phyloP scores from a whole-genome alignment of 2,113 vertebrate genomes.

The Phycodurus eques region DNA sequence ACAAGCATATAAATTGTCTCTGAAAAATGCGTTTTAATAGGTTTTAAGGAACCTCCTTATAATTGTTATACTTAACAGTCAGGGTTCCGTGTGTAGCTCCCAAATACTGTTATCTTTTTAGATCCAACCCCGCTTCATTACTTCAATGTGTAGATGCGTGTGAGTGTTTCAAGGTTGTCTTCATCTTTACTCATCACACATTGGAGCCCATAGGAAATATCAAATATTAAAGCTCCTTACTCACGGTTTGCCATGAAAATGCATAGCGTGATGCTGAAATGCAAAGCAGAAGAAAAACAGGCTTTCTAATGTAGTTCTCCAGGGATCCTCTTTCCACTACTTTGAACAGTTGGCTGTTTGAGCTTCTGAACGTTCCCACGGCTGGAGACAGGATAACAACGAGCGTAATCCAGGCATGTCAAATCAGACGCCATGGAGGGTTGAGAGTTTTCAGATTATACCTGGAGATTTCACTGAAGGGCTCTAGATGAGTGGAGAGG shows the following conservation, averaged over 20 bases:
- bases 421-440: conserved; percentile 24
- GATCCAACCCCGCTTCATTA: conserved; percentile 2
- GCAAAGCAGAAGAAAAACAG: conserved; percentile 31
- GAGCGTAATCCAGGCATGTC: conserved; percentile 41
- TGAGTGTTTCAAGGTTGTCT: conserved; percentile 61
- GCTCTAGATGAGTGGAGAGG: conserved; percentile 22
- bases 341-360: conserved; percentile 45
- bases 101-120: conserved; percentile 10
- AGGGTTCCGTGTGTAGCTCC: neutral
- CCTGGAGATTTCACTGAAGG: conserved; percentile 39
- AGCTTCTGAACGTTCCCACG: conserved; percentile 19
- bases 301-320: conserved; percentile 23
- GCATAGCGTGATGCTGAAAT: conserved; percentile 36
- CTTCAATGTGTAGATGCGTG: conserved; percentile 36
- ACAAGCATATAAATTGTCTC: neutral
- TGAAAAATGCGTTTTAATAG: conserved; percentile 12
- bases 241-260: conserved; percentile 32
- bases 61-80: conserved; percentile 1
- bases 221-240: conserved; percentile 57
- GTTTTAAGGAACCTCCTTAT: conserved; percentile 18
- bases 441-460: conserved; percentile 39
- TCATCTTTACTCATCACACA: conserved; percentile 51
- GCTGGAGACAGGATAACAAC: conserved; percentile 21
- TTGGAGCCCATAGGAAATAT: conserved; percentile 56
- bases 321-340: conserved; percentile 36